Conservation (phyloP, 37 sponge, comb jelly and placozoan species). For the Ephydatia muelleri region DNA sequence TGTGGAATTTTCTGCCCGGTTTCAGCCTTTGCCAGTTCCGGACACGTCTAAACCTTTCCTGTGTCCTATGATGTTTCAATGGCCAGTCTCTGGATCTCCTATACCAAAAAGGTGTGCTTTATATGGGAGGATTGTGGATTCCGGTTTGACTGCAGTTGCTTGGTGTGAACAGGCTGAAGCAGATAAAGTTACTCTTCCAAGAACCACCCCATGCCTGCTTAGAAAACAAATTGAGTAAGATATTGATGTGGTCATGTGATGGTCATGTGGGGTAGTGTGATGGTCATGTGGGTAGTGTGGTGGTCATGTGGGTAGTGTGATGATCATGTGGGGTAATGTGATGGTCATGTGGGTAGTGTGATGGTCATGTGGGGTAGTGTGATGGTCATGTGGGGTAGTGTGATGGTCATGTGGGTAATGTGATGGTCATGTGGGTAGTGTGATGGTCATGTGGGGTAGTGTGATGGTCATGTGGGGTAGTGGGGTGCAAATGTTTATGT, state of each 20-base stretch:
- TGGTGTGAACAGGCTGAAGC: constrained; percentile 11
- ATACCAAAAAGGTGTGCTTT: constrained; percentile 57
- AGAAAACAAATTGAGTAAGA: constrained; percentile 63
- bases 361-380: background rate
- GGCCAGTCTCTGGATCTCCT: constrained; percentile 57
- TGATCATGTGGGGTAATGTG: too few relatives aligned
- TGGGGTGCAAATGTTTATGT: too few relatives aligned
- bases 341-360: background rate
- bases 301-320: background rate
- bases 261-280: background rate
- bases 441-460: background rate
- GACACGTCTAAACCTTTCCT: constrained; percentile 25
- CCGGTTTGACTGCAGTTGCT: too few relatives aligned
- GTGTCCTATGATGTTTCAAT: constrained; percentile 48
- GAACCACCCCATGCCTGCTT: constrained; percentile 55
- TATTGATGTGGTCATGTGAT: background rate
- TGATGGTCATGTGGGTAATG: background rate
- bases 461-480: background rate
- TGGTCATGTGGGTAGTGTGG: background rate
- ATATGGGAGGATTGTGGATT: too few relatives aligned
- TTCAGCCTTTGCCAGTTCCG: constrained; percentile 66
- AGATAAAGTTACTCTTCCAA: constrained; percentile 21
- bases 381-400: too few relatives aligned
- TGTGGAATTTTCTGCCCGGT: background rate
- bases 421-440: background rate